A percentile compares a stretch with the other conserved stretches of the same genome.
These are phyloP conservation scores for Cyanistes caeruleus DNA, from an alignment of 2,113 vertebrate genomes.

Conservation along the genomic window DNA sequence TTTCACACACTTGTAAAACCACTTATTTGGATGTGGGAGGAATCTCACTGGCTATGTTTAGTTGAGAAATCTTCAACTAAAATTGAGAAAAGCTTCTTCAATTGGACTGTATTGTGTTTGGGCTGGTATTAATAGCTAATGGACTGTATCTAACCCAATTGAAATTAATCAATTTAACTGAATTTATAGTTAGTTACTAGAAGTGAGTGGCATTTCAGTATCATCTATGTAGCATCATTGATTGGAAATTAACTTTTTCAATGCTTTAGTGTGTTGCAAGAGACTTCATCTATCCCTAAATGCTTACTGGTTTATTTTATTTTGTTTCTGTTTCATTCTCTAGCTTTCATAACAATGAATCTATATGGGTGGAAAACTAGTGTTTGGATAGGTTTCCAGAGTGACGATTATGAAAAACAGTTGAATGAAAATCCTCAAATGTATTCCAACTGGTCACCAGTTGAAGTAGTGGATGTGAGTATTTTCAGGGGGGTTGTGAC, in stretches of 20 bases:
- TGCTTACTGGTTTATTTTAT: not conserved
- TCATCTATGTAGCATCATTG: not conserved
- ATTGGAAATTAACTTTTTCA: conserved; percentile 13
- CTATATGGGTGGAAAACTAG: conserved; percentile 82
- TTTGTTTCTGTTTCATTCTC: conserved; percentile 50
- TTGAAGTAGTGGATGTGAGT: conserved; percentile 76
- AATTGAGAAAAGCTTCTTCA: not conserved
- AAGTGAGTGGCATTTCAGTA: too few species aligned
- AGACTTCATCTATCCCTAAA: not conserved
- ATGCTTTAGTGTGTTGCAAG: conserved; percentile 6
- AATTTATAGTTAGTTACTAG: not conserved
- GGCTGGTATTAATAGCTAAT: not conserved
- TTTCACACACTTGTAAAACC: not conserved
- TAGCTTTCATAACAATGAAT: conserved; percentile 94
- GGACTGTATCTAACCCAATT: not conserved
- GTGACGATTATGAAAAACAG: conserved; percentile 81
- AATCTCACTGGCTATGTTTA: not conserved
- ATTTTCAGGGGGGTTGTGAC: not conserved
- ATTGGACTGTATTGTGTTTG: not conserved
- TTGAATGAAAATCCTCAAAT: conserved; percentile 74
- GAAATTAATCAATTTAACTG: not conserved
- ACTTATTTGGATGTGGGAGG: not conserved
- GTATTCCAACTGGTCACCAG: conserved; percentile 91
- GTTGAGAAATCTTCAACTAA: not conserved
- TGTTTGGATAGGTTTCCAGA: conserved; percentile 88